These are phyloP conservation scores for Brachyalestes nurse DNA, from an alignment of 2,797 vertebrate species.

Conservation along the genomic window DNA sequence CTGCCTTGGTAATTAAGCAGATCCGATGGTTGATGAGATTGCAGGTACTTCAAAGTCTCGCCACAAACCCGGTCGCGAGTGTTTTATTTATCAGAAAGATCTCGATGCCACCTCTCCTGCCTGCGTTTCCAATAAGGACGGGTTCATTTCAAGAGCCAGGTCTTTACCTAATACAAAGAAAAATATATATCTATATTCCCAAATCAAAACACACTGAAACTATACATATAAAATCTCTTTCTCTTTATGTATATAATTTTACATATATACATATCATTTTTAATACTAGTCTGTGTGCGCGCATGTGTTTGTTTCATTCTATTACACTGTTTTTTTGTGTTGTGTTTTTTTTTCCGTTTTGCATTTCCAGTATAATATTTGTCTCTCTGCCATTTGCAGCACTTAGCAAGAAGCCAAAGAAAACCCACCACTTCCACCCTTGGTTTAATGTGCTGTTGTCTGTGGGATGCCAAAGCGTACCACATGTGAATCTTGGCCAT, in stretches of 20 bases:
- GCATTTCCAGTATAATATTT: no score
- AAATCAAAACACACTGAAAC: background rate
- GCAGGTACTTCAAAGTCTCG: slow-evolving; percentile 56
- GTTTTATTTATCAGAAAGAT: slow-evolving; percentile 60
- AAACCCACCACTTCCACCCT: background rate
- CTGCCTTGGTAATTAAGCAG: slow-evolving; percentile 53
- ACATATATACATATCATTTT: no score
- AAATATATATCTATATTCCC: background rate
- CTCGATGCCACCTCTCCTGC: slow-evolving; percentile 46
- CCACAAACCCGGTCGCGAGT: slow-evolving; percentile 50
- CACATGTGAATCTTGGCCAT: slow-evolving; percentile 11
- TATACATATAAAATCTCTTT: no score
- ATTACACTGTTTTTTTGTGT: background rate
- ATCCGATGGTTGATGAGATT: slow-evolving; percentile 56
- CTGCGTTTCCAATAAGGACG: slow-evolving; percentile 56
- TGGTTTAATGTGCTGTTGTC: slow-evolving; percentile 11
- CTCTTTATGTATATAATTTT: no score
- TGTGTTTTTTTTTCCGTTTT: background rate
- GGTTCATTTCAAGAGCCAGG: slow-evolving; percentile 47
- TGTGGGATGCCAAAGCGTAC: slow-evolving; percentile 13
- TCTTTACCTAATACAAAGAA: background rate
- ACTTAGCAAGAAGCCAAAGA: slow-evolving; percentile 23
- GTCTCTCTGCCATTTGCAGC: background rate
- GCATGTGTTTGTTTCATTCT: no score
- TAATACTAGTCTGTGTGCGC: no score